Evolutionary conservation across 2,888 invertebrate species (phyloP), one percentile per base, ranked within the genome.

Genomic region (Bimastos eiseni): DNA sequence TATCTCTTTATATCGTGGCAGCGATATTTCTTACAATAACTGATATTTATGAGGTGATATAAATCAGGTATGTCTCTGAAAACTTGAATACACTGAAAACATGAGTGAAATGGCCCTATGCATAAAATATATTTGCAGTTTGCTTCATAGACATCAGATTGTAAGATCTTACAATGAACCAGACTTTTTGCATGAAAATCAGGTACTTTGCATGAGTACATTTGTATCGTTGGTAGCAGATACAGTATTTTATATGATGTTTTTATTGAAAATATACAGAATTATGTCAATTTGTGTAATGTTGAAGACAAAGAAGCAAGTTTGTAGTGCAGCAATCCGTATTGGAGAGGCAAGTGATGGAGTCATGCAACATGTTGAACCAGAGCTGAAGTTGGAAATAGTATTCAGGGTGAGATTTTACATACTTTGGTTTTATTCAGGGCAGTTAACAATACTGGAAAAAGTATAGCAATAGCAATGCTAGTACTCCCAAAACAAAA

Each of bases 271-370:
- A 30, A 3, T 55, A 55, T 6, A 55, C 30, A 30, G 30, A 30
- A 55, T 55, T 55, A 24, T 55, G 24, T 55, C 44, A 44, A 55
- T 30, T 84, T 84, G 19, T 84, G 4, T 19, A 13, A 55, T 89
- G n/a, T 55, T 96, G 11, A 84, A 97, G 97, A 98, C 98, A 0
- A 96, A 98, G 30, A 98, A 98, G 95, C 98, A 97, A 94, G 96
- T 99, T 55, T 96, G 99, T 90, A 98, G 98, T 95, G 99, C 99
- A 0, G 99, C 99, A 0, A 98, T 98, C n/a, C 93, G 93, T 91
- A 93, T 99, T 89, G 99, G 99, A 30, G 99, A 99, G 95, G 98
- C 98, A 0, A 98, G 98, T 91, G 98, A 98, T 89, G 97, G 97
- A 93, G 98, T 99, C 0, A 96, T 99, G 90, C 97, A 97, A 93